Evolutionary conservation across 2,113 vertebrate species (phyloP), one percentile per base, ranked within the genome.

Genomic region (Petrocephalus microphthalmus): DNA sequence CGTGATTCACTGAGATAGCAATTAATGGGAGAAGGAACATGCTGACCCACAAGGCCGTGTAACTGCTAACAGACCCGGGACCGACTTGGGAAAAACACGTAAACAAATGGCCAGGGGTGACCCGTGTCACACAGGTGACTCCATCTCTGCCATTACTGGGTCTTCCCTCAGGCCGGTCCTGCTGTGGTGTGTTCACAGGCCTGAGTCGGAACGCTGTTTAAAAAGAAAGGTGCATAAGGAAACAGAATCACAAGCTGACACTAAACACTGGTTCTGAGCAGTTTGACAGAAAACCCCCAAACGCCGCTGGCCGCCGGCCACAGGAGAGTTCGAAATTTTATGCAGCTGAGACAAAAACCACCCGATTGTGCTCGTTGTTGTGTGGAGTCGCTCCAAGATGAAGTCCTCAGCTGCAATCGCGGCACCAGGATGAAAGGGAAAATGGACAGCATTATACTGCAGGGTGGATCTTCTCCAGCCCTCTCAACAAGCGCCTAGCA

Each of bases 1-100:
- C 81, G 81, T 83, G 81, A 83, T 83, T 83, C 81, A n/a, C 81
- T 49, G 81, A 83, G 81, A 83, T 83, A 83, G 81, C 81, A 83
- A 83, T 83, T 83, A 83, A 83, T 49, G 81, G 45, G 81, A 83
- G 20, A 42, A 17, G 8, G 81, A 49, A 83, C 81, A 83, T 47
- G 81, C 42, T 45, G 74, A 81, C 74, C 74, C 74, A 45, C 33
- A 81, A 81, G 42, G 74, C 81, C 10, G 19, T 83, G 81, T 83
- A 83, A 83, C 37, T 83, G 45, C 81, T 47, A 49, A 83, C 81
- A 83, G 81, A 42, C 45, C 33, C 42, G 20, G 20, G 19, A 83
- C 57, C 19, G 11, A 20, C 57, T 64, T 1, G 22, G 19, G 20
- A 20, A 49, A 20, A 49, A 83, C 42, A 49, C 20, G 20, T 47